phyloP scores from a whole-genome alignment of 2,888 invertebrate genomes.

The Diadegma fenestrale region DNA sequence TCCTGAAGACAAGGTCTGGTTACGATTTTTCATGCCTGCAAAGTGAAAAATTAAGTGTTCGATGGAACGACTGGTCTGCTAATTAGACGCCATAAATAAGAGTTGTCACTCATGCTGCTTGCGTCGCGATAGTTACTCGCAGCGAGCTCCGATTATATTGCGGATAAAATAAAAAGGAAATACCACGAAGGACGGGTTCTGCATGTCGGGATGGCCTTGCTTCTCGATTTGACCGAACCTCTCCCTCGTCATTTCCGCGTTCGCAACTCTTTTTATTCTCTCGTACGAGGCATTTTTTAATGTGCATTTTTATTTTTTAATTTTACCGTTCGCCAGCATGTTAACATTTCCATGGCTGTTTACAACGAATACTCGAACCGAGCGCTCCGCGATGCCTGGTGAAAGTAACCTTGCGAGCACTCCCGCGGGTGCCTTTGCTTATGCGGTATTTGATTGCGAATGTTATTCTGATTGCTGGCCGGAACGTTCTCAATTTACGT shows the following conservation, averaged over 20 bases:
- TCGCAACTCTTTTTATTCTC: conserved; percentile 64
- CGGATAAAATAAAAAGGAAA: conserved; percentile 65
- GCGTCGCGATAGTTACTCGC: conserved; percentile 42
- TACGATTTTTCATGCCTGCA: conserved; percentile 21
- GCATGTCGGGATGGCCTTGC: conserved; percentile 67
- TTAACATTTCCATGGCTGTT: conserved; percentile 21
- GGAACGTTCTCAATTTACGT: background rate
- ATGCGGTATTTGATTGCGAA: conserved; percentile 30
- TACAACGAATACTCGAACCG: conserved; percentile 31
- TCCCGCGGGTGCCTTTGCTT: conserved; percentile 35
- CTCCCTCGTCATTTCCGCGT: conserved; percentile 67
- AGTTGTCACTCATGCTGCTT: conserved; percentile 50
- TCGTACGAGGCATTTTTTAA: conserved; percentile 18
- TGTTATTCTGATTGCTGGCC: conserved; percentile 2
- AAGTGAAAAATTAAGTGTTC: conserved; percentile 56
- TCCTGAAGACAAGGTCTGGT: background rate
- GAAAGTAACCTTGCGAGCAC: conserved; percentile 72
- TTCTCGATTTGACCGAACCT: conserved; percentile 67
- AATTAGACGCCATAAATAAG: conserved; percentile 67
- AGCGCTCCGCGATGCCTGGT: conserved; percentile 60
- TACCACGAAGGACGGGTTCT: conserved; percentile 65
- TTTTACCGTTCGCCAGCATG: conserved; percentile 15
- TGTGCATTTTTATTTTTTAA: background rate
- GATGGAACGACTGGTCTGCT: conserved; percentile 50
- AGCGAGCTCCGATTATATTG: conserved; percentile 48